phyloP scores from a whole-genome alignment of 2,888 invertebrate species.

The Euplagia quadripunctaria region DNA sequence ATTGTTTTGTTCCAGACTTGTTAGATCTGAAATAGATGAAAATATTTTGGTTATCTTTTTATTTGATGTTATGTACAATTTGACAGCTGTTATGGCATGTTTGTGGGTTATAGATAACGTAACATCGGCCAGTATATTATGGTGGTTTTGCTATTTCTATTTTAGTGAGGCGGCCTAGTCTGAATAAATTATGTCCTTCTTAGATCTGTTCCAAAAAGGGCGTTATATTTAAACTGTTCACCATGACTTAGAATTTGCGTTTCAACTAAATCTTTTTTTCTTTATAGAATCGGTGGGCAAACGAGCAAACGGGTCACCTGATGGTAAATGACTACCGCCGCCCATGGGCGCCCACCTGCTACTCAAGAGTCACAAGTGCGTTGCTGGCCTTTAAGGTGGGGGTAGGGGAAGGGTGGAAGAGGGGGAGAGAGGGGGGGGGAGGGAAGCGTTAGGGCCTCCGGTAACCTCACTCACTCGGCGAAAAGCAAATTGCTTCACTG shows the following conservation, averaged over 20 bases:
- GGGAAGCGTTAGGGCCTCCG: no score
- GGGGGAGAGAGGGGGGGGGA: no score
- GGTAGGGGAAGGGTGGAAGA: no score
- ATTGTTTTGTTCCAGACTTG: slow-evolving; percentile 31
- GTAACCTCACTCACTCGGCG: no score
- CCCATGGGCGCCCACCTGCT: no score
- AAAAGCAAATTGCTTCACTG: no score
- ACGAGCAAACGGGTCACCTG: no score
- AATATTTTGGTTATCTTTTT: slow-evolving; percentile 11
- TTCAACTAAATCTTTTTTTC: no score
- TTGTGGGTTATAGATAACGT: slow-evolving; percentile 6
- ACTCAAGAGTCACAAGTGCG: no score
- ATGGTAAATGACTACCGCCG: no score
- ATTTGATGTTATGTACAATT: slow-evolving; percentile 15
- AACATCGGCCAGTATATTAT: background rate
- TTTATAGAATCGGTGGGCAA: no score
- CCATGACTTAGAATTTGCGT: background rate
- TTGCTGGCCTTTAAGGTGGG: no score
- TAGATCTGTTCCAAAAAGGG: background rate
- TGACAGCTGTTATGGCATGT: slow-evolving; percentile 17
- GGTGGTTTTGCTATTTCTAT: slow-evolving; percentile 4
- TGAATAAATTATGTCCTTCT: background rate
- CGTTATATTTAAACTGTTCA: background rate
- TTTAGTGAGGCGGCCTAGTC: background rate
- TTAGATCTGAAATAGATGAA: slow-evolving; percentile 24